phyloP scores from a whole-genome alignment of 1,140 invertebrate genomes.

The Augochlora pura region DNA sequence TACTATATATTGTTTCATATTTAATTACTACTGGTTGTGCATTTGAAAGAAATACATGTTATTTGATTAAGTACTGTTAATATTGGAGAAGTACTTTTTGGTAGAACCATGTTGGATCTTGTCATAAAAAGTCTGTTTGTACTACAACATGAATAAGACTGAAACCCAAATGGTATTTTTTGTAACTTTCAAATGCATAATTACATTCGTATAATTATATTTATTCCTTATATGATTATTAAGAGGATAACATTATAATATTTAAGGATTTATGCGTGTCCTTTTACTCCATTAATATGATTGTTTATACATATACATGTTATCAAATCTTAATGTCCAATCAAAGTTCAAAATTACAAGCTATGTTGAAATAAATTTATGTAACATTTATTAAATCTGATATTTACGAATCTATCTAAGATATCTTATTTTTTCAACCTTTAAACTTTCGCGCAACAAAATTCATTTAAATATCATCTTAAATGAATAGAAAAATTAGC shows the following conservation, averaged over 20 bases:
- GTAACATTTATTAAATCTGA: constrained; percentile 14
- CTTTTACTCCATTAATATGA: constrained; percentile 72
- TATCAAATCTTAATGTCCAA: constrained; percentile 74
- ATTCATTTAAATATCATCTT: too few species aligned
- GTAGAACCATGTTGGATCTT: constrained; percentile 22
- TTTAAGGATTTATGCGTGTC: constrained; percentile 63
- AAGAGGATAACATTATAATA: constrained; percentile 59
- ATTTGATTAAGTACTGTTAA: constrained; percentile 16
- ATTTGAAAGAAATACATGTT: constrained; percentile 62
- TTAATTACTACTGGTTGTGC: constrained; percentile 42
- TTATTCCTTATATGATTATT: constrained; percentile 66
- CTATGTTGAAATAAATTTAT: constrained; percentile 70
- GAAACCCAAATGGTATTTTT: constrained; percentile 45
- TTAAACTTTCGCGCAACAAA: too few species aligned
- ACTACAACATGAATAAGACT: constrained; percentile 27
- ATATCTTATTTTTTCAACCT: not conserved
- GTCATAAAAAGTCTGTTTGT: constrained; percentile 3
- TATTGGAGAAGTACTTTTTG: not conserved
- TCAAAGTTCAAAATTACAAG: constrained; percentile 70
- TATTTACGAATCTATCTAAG: not conserved
- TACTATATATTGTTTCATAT: constrained; percentile 40
- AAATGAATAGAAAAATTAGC: too few species aligned
- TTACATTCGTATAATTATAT: constrained; percentile 60
- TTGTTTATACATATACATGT: constrained; percentile 75
- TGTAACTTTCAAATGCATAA: constrained; percentile 68